These are phyloP conservation scores for Gorsachius magnificus DNA, from an alignment of 2,797 vertebrate genomes.

Conservation along the genomic window DNA sequence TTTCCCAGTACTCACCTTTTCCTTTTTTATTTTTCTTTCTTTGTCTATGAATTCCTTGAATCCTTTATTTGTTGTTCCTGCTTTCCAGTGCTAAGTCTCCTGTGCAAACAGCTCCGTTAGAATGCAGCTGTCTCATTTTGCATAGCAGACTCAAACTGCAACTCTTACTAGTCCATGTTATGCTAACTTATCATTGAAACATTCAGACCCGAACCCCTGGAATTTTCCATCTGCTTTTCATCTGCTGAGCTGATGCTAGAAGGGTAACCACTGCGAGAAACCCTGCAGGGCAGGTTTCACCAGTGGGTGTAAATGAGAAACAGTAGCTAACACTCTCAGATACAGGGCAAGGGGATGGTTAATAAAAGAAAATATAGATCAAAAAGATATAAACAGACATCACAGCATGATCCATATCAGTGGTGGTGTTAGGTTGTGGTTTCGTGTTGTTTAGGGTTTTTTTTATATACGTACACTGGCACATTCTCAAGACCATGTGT, in stretches of 20 bases:
- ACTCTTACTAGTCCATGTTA: constrained; percentile 59
- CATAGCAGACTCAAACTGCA: constrained; percentile 63
- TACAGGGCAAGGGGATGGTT: constrained; percentile 49
- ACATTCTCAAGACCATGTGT: constrained; percentile 2
- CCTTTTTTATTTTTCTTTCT: neutral
- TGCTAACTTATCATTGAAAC: constrained; percentile 73
- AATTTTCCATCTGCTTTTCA: constrained; percentile 77
- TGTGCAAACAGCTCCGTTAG: neutral
- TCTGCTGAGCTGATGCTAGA: constrained; percentile 60
- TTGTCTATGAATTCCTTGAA: neutral
- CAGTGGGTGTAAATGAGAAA: constrained; percentile 70
- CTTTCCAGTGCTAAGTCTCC: neutral
- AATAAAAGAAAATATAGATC: constrained; percentile 70
- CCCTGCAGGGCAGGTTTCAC: constrained; percentile 60
- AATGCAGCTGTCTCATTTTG: constrained; percentile 52
- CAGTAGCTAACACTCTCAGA: constrained; percentile 56
- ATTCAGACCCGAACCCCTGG: constrained; percentile 70
- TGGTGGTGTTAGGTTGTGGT: neutral
- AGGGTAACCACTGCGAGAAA: constrained; percentile 58
- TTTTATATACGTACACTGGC: neutral
- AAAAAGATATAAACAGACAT: constrained; percentile 65
- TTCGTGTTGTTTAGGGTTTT: neutral
- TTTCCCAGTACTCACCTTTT: neutral
- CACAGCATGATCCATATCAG: constrained; percentile 40
- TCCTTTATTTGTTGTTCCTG: neutral